phyloP scores from a whole-genome alignment of 2,797 vertebrate species.

The Acipenser oxyrinchus region DNA sequence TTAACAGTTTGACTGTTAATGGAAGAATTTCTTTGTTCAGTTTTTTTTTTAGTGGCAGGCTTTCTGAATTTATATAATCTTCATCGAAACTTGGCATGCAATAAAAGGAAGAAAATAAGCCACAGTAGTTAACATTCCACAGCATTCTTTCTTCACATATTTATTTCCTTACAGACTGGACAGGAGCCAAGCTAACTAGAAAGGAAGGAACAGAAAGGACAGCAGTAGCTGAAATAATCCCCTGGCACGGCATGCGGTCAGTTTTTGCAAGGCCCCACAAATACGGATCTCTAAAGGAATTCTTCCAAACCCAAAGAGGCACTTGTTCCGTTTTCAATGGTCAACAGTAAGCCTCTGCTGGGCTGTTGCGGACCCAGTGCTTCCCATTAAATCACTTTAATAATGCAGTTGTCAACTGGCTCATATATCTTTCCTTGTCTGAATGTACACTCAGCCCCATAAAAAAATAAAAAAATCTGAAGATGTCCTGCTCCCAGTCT shows the following conservation, averaged over 20 bases:
- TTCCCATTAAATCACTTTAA: too few species aligned
- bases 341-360: too few species aligned
- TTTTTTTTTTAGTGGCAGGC: slow-evolving; percentile 50
- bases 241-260: slow-evolving; percentile 23
- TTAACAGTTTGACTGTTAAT: slow-evolving; percentile 54
- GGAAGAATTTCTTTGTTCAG: slow-evolving; percentile 53
- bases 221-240: slow-evolving; percentile 29
- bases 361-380: too few species aligned
- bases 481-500: too few species aligned
- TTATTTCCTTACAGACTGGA: slow-evolving; percentile 57
- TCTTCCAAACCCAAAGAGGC: not conserved
- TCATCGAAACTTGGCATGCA: slow-evolving; percentile 51
- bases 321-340: not conserved
- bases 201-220: slow-evolving; percentile 16
- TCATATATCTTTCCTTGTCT: too few species aligned
- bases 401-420: too few species aligned
- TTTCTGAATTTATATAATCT: slow-evolving; percentile 62
- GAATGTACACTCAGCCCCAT: too few species aligned
- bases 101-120: slow-evolving; percentile 54
- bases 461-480: too few species aligned
- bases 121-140: slow-evolving; percentile 59
- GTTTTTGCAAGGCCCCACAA: not conserved
- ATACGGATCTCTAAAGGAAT: slow-evolving; percentile 20
- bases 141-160: slow-evolving; percentile 58
- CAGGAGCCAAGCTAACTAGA: slow-evolving; percentile 30